These are phyloP conservation scores for Carduelis carduelis DNA, from an alignment of 2,797 vertebrate genomes.

Conservation along the genomic window DNA sequence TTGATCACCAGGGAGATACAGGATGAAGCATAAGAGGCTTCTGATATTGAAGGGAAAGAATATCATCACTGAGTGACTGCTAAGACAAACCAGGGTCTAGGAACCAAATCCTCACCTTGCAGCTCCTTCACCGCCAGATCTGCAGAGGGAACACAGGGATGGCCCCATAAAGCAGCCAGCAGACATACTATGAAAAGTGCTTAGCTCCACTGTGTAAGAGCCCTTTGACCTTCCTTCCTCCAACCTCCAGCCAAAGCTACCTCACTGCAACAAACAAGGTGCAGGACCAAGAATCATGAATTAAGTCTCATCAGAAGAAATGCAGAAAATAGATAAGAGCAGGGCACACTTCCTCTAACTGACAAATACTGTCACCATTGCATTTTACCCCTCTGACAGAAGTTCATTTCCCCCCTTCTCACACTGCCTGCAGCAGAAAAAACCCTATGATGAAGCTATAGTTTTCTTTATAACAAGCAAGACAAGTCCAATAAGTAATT, in stretches of 20 bases:
- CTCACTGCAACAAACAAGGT: background rate
- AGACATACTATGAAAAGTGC: background rate
- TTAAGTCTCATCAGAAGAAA: background rate
- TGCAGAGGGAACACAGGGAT: constrained; percentile 40
- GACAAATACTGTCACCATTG: background rate
- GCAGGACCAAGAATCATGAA: background rate
- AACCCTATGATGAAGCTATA: background rate
- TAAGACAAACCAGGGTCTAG: background rate
- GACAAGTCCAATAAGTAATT: background rate
- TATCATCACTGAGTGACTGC: background rate
- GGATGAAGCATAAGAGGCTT: background rate
- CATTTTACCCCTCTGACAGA: background rate
- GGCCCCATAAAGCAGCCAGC: background rate
- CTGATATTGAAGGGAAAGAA: background rate
- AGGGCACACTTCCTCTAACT: background rate
- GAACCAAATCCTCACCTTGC: constrained; percentile 53
- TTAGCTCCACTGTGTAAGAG: background rate
- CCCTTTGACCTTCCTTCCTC: background rate
- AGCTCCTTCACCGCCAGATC: constrained; percentile 56
- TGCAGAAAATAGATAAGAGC: background rate
- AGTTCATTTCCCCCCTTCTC: background rate
- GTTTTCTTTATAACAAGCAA: background rate
- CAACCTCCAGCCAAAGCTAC: background rate
- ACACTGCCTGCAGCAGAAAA: background rate
- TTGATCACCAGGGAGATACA: background rate